A percentile compares a stretch with the other conserved stretches of the same genome.
phyloP scores from a whole-genome alignment of 2,888 invertebrate species.

The Perdita meconis region DNA sequence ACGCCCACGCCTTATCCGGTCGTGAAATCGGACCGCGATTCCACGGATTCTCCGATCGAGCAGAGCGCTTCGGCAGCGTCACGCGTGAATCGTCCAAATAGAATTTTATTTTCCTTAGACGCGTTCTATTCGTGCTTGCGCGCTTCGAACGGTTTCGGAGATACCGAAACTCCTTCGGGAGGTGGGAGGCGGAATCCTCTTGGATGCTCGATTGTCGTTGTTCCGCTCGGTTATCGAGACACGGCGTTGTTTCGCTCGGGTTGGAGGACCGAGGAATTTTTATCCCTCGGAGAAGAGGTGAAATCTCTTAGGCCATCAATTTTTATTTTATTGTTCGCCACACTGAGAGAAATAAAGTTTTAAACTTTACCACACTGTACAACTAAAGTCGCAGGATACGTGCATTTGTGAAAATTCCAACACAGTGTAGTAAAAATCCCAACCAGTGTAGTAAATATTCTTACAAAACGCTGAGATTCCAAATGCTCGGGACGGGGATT shows the following conservation, averaged over 20 bases:
- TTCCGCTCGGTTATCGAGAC: conserved; percentile 6
- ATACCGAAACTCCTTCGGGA: conserved; percentile 12
- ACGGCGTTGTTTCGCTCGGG: background rate
- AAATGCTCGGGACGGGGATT: too few relatives aligned
- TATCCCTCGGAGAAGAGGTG: conserved; percentile 12
- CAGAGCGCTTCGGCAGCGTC: background rate
- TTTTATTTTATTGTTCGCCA: too few relatives aligned
- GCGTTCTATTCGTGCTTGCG: conserved; percentile 25
- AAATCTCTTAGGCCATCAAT: too few relatives aligned
- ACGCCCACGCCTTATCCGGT: conserved; percentile 4
- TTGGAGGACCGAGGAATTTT: too few relatives aligned
- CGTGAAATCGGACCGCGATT: conserved; percentile 35
- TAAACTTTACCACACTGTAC: too few relatives aligned
- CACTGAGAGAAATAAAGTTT: too few relatives aligned
- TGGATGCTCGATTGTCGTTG: conserved; percentile 22
- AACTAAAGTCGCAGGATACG: too few relatives aligned
- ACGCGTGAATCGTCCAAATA: conserved; percentile 37
- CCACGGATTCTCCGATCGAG: conserved; percentile 26
- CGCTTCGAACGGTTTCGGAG: background rate
- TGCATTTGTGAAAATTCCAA: too few relatives aligned
- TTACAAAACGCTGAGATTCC: too few relatives aligned
- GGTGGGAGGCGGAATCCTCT: background rate
- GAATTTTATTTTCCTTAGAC: conserved; percentile 42
- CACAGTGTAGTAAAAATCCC: too few relatives aligned
- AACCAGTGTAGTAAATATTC: too few relatives aligned